These are phyloP conservation scores for Meloidogyne exigua DNA, from an alignment of 1,140 invertebrate species.

Conservation along the genomic window DNA sequence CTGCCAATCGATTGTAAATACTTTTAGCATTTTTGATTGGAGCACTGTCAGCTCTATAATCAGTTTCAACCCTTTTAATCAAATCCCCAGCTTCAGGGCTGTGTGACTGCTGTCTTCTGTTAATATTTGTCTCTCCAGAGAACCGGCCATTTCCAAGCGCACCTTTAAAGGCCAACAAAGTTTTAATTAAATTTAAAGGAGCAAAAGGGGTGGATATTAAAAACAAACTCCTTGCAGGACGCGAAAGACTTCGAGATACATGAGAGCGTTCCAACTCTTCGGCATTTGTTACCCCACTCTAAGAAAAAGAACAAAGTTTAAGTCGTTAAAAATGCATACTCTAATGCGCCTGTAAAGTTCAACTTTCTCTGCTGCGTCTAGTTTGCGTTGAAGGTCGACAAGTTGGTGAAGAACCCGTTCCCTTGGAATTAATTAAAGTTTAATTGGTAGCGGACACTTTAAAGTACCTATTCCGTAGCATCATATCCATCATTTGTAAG, in stretches of 20 bases:
- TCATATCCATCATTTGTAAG: constrained; percentile 58
- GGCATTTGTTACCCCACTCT: constrained; percentile 53
- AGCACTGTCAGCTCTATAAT: constrained; percentile 38
- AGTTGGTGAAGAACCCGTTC: constrained; percentile 53
- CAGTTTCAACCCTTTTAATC: constrained; percentile 49
- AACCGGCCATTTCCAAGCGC: constrained; percentile 11
- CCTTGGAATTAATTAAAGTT: not conserved
- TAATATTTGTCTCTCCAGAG: constrained; percentile 17
- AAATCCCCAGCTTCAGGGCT: constrained; percentile 49
- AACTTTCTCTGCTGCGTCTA: constrained; percentile 61
- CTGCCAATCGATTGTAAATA: constrained; percentile 50
- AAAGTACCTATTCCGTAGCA: constrained; percentile 52
- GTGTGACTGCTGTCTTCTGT: constrained; percentile 41
- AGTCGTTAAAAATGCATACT: constrained; percentile 12
- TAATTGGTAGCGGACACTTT: no score
- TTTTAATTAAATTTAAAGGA: no score
- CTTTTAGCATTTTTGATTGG: constrained; percentile 37
- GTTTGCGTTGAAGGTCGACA: constrained; percentile 56
- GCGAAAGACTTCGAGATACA: constrained; percentile 48
- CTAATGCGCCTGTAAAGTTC: constrained; percentile 57
- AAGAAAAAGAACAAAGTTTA: not conserved
- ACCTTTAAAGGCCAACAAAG: constrained; percentile 16
- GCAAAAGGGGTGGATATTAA: no score
- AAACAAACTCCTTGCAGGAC: constrained; percentile 43
- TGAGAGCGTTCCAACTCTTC: constrained; percentile 44